Evolutionary conservation across 1,140 invertebrate genomes (phyloP).

Genomic region (Drosophila lacertosa): DNA sequence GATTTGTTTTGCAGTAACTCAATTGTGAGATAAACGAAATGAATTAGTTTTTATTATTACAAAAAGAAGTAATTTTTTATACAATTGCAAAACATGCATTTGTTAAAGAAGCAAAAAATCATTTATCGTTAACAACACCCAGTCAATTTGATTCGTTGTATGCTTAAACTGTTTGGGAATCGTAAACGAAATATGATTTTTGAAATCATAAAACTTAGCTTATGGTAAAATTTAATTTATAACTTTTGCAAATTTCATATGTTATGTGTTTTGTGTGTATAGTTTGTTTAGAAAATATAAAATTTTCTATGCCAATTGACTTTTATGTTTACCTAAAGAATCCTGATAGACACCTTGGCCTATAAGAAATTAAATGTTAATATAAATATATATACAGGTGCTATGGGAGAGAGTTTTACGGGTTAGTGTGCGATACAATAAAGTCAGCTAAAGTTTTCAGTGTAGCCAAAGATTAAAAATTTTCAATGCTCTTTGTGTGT

Average conservation of each 20-base stretch:
- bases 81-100: neutral
- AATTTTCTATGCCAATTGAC: neutral
- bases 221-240: neutral
- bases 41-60: neutral
- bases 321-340: conserved; percentile 63
- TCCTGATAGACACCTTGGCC: conserved; percentile 53
- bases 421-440: conserved; percentile 41
- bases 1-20: too few relatives aligned
- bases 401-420: neutral
- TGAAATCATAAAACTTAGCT: neutral
- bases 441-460: conserved; percentile 27
- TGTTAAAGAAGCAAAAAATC: neutral
- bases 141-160: neutral
- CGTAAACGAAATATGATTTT: neutral
- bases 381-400: conserved; percentile 42
- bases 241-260: neutral
- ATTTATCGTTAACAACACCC: neutral
- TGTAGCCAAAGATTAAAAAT: conserved; percentile 18
- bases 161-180: neutral
- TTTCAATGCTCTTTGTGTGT: neutral
- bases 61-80: neutral
- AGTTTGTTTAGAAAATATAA: neutral
- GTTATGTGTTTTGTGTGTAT: conserved; percentile 7
- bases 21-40: neutral
- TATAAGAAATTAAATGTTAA: conserved; percentile 75